A percentile compares a stretch with the other conserved stretches of the same genome.
Evolutionary conservation across 2,797 vertebrate species (phyloP).

Genomic region (Mus spretus): DNA sequence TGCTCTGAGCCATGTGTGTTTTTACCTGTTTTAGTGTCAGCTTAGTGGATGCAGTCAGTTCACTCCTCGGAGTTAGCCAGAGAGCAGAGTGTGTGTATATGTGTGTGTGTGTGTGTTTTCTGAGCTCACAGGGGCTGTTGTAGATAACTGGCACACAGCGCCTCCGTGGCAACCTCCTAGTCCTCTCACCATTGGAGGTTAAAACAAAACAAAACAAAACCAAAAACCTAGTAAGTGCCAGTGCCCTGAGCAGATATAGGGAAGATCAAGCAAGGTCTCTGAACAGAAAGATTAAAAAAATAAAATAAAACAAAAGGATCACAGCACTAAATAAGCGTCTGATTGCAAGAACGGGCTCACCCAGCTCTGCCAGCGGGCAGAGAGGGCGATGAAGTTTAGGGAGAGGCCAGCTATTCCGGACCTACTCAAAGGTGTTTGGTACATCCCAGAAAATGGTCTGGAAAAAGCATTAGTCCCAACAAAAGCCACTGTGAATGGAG

Average conservation of each 20-base stretch:
- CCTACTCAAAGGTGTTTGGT: conserved; percentile 88
- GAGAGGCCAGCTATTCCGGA: conserved; percentile 86
- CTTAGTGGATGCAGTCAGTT: conserved; percentile 88
- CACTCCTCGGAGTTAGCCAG: conserved; percentile 81
- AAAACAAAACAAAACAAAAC: conserved; percentile 86
- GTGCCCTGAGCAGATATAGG: conserved; percentile 93
- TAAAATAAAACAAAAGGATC: conserved; percentile 31
- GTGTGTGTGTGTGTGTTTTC: conserved; percentile 78
- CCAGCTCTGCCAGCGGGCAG: conserved; percentile 84
- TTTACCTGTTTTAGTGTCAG: conserved; percentile 89
- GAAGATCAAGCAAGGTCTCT: conserved; percentile 91
- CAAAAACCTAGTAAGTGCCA: conserved; percentile 89
- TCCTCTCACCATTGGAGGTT: conserved; percentile 88
- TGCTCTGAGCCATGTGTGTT: conserved; percentile 86
- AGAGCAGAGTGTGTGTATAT: conserved; percentile 75
- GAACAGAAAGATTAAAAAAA: conserved; percentile 87
- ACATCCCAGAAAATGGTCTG: conserved; percentile 89
- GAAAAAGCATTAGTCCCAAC: conserved; percentile 85
- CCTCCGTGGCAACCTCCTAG: conserved; percentile 79
- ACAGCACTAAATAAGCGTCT: conserved; percentile 88
- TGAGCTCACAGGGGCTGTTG: conserved; percentile 78
- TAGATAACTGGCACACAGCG: conserved; percentile 85
- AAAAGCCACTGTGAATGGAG: conserved; percentile 86
- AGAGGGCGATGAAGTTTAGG: conserved; percentile 85
- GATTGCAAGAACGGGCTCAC: conserved; percentile 85